Base-by-base conservation (phyloP, 1,140 invertebrate genomes). In the Glossosoma conforme region DNA sequence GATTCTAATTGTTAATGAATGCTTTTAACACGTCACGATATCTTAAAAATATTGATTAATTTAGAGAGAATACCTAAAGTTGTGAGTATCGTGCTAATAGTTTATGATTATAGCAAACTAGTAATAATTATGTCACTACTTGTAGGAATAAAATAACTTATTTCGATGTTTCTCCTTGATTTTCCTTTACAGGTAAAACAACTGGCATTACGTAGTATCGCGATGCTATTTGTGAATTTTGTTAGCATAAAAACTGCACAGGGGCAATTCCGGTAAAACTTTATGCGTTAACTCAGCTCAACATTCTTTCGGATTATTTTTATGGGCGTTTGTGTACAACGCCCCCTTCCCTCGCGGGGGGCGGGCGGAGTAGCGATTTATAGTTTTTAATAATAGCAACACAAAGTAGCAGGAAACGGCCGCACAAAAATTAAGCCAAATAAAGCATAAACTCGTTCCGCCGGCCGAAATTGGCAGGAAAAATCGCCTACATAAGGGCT, bases 321-420 rank as follows among this genome's bases (percentile, higher is more conserved):
- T 49, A 49, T 52, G 49, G 49, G 49, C 40, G 15, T 42, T 42
- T 44, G 21, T 21, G 21, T 21, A 21, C 17, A 11, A 14, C 24
- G 42, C 13, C 37, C 19, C 28, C 9, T 21, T 32, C 22, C 19
- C 20, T 18, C 20, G 11, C 20, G 21, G 50, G 21, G 20, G 50
- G 11, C 18, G 18, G 13, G 14, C 15, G 18, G 14, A 8, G 20
- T 22, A 18, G 43, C 49, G 45, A 57, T 57, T 57, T 57, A 57
- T 57, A 46, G 55, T 57, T 57, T 56, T 57, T 53, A 57, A 57
- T 56, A 56, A 56, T 57, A 32, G 30, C 38, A 53, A 49, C 50
- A 42, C 48, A 52, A 22, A 53, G 37, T n/a, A n/a, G n/a, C 50
- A 42, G 49, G 44, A 43, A 57, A 52, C 49, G 46, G 49, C 49